Percentiles rank a stretch among this genome's conserved stretches.
These are phyloP conservation scores for Sphenodon punctatus DNA, from an alignment of 2,797 vertebrate genomes.

Conservation along the genomic window DNA sequence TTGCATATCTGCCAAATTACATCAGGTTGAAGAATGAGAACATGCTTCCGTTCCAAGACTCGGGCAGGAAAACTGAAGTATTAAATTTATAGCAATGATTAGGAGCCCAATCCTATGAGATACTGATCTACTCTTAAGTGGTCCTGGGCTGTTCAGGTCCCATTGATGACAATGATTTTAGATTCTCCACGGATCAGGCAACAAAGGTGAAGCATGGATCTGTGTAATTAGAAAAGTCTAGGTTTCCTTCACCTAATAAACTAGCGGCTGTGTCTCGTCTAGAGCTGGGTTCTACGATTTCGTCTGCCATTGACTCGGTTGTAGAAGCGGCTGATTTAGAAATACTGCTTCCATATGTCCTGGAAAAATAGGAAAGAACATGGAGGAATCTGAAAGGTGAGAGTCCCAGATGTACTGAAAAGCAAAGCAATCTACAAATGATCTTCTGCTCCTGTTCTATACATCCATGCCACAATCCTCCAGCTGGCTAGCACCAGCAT, in stretches of 20 bases:
- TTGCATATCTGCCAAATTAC: slow-evolving; percentile 71
- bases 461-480: no score
- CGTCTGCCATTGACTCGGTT: slow-evolving; percentile 71
- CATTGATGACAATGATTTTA: not conserved
- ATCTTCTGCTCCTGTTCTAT: no score
- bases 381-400: not conserved
- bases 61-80: not conserved
- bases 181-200: no score
- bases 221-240: no score
- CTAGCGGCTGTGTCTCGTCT: slow-evolving; percentile 63
- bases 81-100: not conserved
- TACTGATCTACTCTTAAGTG: not conserved
- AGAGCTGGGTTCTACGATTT: slow-evolving; percentile 72
- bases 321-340: slow-evolving; percentile 76
- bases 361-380: slow-evolving; percentile 56
- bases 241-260: slow-evolving; percentile 77
- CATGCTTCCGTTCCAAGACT: not conserved
- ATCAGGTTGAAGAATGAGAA: not conserved
- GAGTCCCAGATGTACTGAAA: no score
- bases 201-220: no score
- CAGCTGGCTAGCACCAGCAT: no score
- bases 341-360: slow-evolving; percentile 77
- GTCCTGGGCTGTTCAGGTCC: not conserved
- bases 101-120: not conserved
- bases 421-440: no score